Conservation (phyloP, 2,888 invertebrate species). For the Agrypnus murinus region DNA sequence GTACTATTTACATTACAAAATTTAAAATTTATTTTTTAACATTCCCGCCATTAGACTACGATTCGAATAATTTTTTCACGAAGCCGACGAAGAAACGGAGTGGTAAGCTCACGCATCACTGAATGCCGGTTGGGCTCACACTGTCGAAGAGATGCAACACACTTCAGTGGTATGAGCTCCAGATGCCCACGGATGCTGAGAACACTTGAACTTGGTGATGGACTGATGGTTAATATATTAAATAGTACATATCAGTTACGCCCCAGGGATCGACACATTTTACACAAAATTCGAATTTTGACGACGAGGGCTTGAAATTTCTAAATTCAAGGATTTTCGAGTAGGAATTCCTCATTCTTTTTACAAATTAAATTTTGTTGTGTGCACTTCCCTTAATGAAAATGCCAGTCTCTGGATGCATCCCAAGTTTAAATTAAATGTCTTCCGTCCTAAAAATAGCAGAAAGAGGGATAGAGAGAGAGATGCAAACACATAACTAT, state of each 20-base stretch:
- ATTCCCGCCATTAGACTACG: conserved; percentile 18
- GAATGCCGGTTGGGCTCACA: conserved; percentile 49
- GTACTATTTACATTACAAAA: conserved; percentile 13
- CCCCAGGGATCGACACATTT: conserved; percentile 26
- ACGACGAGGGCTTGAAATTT: not conserved
- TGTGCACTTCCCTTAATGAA: not conserved
- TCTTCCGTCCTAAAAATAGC: too few relatives aligned
- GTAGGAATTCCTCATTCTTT: not conserved
- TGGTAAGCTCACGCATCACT: conserved; percentile 45
- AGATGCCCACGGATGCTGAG: conserved; percentile 60
- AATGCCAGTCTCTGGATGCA: not conserved
- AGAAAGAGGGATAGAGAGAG: too few relatives aligned
- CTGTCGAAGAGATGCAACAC: conserved; percentile 54
- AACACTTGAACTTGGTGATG: conserved; percentile 35
- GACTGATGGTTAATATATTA: too few relatives aligned
- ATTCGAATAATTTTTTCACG: conserved; percentile 35
- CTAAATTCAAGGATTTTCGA: not conserved
- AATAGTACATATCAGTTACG: conserved; percentile 35
- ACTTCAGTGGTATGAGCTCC: conserved; percentile 57
- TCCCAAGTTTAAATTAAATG: too few relatives aligned
- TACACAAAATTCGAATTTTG: too few relatives aligned
- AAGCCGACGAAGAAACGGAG: conserved; percentile 17
- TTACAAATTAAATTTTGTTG: not conserved
- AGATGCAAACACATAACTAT: too few relatives aligned
- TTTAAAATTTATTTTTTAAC: conserved; percentile 14